Conservation (phyloP, 2,797 vertebrate species). For the Gephyroberyx darwinii region DNA sequence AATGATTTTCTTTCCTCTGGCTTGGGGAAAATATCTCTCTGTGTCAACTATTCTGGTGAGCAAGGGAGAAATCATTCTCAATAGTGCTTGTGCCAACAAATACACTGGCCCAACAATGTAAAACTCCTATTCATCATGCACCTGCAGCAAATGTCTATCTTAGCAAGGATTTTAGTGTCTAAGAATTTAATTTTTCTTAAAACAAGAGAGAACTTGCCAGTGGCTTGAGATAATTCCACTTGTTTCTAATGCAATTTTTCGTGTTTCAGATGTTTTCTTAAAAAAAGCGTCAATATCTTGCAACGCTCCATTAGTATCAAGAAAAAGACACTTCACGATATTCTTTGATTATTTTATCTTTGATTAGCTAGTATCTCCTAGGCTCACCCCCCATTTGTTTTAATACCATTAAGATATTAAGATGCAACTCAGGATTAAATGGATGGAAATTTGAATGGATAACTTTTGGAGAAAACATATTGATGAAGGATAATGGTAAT, state of each 20-base stretch:
- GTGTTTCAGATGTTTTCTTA: neutral
- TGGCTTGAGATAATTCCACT: neutral
- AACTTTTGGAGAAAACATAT: conserved; percentile 15
- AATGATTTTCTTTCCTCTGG: conserved; percentile 41
- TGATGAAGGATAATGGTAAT: conserved; percentile 30
- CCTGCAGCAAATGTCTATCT: neutral
- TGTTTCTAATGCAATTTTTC: neutral
- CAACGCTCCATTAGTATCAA: neutral
- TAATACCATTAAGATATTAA: neutral
- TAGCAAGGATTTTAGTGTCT: conserved; percentile 3
- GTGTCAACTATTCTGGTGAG: conserved; percentile 49
- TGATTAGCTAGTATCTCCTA: too few relatives aligned
- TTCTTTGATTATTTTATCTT: too few relatives aligned
- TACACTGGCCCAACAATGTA: conserved; percentile 29
- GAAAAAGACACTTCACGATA: too few relatives aligned
- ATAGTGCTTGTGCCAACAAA: conserved; percentile 21
- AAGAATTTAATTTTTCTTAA: neutral
- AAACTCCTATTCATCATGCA: neutral
- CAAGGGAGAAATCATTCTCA: conserved; percentile 39
- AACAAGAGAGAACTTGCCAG: neutral
- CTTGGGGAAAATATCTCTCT: conserved; percentile 58
- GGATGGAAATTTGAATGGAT: neutral
- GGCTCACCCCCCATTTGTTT: too few relatives aligned
- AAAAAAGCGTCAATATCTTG: neutral
- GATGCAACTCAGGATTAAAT: neutral